Conservation (phyloP, 2,888 invertebrate genomes). For the Nomada flava region DNA sequence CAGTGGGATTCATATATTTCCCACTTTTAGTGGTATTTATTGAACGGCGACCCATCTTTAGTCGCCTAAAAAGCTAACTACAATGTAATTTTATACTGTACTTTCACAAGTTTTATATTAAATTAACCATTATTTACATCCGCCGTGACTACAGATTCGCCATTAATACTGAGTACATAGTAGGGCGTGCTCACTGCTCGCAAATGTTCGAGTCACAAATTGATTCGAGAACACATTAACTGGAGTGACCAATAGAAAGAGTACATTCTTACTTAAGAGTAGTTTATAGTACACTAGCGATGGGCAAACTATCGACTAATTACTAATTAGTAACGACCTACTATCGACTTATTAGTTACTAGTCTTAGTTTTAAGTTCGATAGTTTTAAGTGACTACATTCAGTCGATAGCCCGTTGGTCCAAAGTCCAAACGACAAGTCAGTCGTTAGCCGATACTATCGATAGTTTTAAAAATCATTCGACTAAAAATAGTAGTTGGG, state of each 20-base stretch:
- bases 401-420: no score
- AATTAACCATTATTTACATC: slow-evolving; percentile 59
- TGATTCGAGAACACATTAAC: slow-evolving; percentile 17
- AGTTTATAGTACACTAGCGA: not conserved
- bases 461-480: no score
- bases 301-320: no score
- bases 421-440: no score
- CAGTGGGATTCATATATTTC: slow-evolving; percentile 99
- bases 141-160: not conserved
- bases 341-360: no score
- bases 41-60: slow-evolving; percentile 96
- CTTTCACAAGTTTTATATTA: slow-evolving; percentile 27
- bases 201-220: not conserved
- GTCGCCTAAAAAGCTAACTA: slow-evolving; percentile 16
- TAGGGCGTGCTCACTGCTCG: not conserved
- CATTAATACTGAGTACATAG: slow-evolving; percentile 1
- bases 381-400: no score
- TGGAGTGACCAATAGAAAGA: not conserved
- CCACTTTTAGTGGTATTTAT: slow-evolving; percentile 99
- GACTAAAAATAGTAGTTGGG: no score
- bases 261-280: not conserved
- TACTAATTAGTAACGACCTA: no score
- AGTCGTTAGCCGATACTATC: no score
- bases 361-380: no score
- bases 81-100: slow-evolving; percentile 18